Evolutionary conservation across 1,140 invertebrate species (phyloP), one percentile per base, ranked within the genome.

Genomic region (Subanguina moxae): DNA sequence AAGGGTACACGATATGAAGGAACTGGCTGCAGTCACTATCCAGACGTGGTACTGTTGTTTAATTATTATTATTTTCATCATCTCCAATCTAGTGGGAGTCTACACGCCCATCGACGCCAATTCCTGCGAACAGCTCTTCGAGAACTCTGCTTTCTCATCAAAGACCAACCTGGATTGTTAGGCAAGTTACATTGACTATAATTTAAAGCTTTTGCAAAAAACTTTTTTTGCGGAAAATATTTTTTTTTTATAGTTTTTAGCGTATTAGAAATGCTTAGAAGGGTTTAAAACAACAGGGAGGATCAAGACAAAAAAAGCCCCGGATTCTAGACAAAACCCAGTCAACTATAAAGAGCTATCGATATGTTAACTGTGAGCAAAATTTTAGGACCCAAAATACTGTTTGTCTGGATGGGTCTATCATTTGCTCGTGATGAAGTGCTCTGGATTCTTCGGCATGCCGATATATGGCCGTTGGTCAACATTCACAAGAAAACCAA

Each of bases 391-490:
- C 82, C 83, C 3, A 82, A 88, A 85, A 91, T 92, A n/a, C 85
- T 98, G 38, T 88, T 95, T 77, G 91, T 97, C 72, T 92, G 97
- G 80, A 97, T 97, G 87, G 94, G 91, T 0, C 84, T 98, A 0
- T 93, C 91, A 71, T 90, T 93, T 84, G 89, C 93, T 0, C 87
- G 94, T 78, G 95, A 98, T 87, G 95, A 99, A 86, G 90, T 98
- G 21, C 87, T 91, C 57, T 99, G 96, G 96, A 86, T 98, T 13
- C 83, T 99, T 1, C 87, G 95, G 57, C 96, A 99, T 84, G 90
- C 91, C 82, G 93, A 95, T 76, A 96, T 96, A 86, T 92, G 91
- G 25, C 92, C 92, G 64, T 71, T 83, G 45, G 76, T 83, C 15
- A 78, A 80, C 57, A 84, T 84, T 17, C 62, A 78, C 28, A 92